Evolutionary conservation across 2,888 invertebrate species (phyloP).

Genomic region (Stenolophus ochropezus): DNA sequence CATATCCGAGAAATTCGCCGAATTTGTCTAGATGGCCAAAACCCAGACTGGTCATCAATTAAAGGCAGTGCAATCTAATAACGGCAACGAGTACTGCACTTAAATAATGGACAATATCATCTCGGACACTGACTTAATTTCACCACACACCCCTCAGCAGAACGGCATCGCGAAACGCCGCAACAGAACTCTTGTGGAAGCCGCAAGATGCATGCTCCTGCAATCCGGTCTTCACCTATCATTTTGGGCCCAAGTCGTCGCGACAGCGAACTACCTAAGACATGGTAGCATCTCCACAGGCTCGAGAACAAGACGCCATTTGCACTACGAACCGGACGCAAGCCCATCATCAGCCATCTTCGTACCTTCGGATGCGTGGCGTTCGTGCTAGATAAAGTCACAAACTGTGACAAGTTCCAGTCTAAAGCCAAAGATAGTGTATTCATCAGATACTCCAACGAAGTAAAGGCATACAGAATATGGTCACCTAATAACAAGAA

Average conservation of each 20-base stretch:
- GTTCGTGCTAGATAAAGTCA: constrained; percentile 60
- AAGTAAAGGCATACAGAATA: constrained; percentile 61
- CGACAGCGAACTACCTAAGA: background rate
- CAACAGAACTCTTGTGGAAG: background rate
- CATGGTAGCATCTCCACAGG: background rate
- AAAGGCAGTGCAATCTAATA: background rate
- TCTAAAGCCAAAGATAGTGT: constrained; percentile 54
- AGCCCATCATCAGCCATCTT: constrained; percentile 45
- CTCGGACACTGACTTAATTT: background rate
- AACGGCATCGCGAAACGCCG: background rate
- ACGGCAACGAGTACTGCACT: background rate
- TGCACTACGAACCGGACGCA: constrained; percentile 21
- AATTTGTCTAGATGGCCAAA: background rate
- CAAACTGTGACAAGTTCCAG: constrained; percentile 62
- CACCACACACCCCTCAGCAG: background rate
- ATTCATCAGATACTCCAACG: constrained; percentile 61
- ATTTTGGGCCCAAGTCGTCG: constrained; percentile 14
- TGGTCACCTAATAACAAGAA: background rate
- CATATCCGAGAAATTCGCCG: background rate
- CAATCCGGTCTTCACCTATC: constrained; percentile 11
- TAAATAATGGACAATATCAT: background rate
- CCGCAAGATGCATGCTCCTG: too few relatives aligned
- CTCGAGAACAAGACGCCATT: background rate
- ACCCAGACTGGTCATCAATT: background rate
- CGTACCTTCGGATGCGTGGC: constrained; percentile 43